These are phyloP conservation scores for Zelleria hepariella DNA, from an alignment of 2,888 invertebrate genomes.

Conservation along the genomic window DNA sequence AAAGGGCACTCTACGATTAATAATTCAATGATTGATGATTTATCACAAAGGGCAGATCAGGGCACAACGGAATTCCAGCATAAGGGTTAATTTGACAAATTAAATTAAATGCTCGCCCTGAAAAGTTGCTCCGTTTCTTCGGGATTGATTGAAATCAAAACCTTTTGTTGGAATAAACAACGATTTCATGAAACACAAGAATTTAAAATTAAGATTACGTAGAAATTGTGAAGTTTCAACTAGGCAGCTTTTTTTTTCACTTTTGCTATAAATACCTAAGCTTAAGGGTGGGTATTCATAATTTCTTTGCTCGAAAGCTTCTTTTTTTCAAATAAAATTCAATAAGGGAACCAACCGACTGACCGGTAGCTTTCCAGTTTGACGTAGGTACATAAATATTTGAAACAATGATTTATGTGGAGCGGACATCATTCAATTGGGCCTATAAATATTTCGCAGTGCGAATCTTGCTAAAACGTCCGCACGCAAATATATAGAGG, in stretches of 20 bases:
- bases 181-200: background rate
- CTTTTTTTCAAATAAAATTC: background rate
- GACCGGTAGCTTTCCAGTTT: background rate
- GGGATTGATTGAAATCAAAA: background rate
- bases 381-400: conserved; percentile 31
- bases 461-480: conserved; percentile 52
- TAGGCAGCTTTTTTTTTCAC: background rate
- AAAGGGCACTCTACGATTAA: conserved; percentile 36
- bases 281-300: too few relatives aligned
- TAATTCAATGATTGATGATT: conserved; percentile 42
- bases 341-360: too few relatives aligned
- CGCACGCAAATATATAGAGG: conserved; percentile 52
- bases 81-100: conserved; percentile 17
- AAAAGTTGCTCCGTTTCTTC: background rate
- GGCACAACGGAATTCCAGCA: conserved; percentile 28
- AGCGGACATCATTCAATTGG: conserved; percentile 46
- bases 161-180: background rate
- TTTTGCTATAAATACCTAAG: too few relatives aligned
- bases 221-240: background rate
- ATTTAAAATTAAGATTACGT: background rate
- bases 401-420: conserved; percentile 40
- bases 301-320: too few relatives aligned
- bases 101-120: conserved; percentile 5
- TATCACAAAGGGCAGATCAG: conserved; percentile 40
- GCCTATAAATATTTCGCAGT: conserved; percentile 57